A percentile compares a stretch with the other conserved stretches of the same genome.
phyloP scores from a whole-genome alignment of 2,113 vertebrate genomes.

The Aegithalos caudatus region DNA sequence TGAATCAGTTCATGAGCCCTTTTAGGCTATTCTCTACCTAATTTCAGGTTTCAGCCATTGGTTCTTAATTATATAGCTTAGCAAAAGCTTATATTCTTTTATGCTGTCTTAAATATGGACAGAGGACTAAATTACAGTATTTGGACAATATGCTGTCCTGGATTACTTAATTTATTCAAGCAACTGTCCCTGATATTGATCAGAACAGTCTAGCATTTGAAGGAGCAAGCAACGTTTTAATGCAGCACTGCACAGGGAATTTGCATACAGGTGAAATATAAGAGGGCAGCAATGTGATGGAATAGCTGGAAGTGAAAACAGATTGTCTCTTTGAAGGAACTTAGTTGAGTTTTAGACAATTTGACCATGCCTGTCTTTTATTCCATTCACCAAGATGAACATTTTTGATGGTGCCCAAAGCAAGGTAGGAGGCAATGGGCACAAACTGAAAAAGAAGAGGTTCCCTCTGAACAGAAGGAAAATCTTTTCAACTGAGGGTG shows the following conservation, averaged over 20 bases:
- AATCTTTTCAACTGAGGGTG: neutral
- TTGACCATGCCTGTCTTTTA: neutral
- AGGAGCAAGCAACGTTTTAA: neutral
- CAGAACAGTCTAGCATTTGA: neutral
- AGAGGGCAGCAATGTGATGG: neutral
- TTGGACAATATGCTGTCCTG: neutral
- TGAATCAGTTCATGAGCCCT: neutral
- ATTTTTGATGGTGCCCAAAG: neutral
- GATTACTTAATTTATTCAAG: neutral
- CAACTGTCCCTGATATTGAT: neutral
- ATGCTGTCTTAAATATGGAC: neutral
- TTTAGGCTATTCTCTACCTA: neutral
- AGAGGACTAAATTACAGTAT: neutral
- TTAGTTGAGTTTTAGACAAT: neutral
- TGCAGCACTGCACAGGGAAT: neutral
- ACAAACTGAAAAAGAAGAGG: neutral
- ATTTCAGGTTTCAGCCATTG: neutral
- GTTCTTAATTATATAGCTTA: neutral
- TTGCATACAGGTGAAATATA: neutral
- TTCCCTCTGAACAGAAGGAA: neutral
- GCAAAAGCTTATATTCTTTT: neutral
- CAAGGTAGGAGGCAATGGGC: neutral
- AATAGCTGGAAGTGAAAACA: neutral
- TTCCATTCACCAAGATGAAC: neutral
- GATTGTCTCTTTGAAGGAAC: neutral